Base-by-base conservation (phyloP, 2,797 vertebrate species). In the Poliocrania exsul region DNA sequence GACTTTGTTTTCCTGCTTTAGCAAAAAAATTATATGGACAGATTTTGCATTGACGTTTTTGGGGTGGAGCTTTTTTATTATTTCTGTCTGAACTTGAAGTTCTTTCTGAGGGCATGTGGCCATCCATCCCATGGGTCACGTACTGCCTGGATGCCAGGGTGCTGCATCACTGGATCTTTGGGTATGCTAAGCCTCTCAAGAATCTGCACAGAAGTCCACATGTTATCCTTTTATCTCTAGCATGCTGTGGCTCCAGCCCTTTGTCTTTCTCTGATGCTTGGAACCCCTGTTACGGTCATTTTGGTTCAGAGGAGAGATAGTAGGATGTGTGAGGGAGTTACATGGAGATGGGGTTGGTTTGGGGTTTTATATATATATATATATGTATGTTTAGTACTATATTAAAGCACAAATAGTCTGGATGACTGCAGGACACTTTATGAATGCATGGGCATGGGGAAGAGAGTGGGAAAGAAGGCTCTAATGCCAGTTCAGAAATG, bases 71-170 rank as follows among this genome's bases (percentile, higher is more conserved):
- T 50, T 61, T 40, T 65, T 66, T 46, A 18, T 57, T 42, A 9
- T 15, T 65, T 2, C 16, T 79, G 16, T 42, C n/a, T 56, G 57
- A 83, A 64, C 65, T 75, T 33, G 5, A 58, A 86, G 74, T 37
- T 88, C n/a, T 62, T 57, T 5, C 7, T 70, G 42, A 69, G 33
- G 16, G 6, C 1, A 3, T 0, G 3, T 37, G 46, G 33, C 40
- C 5, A 2, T 26, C 46, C 16, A 3, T 24, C 42, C 58, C 19
- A 15, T 57, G 0, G 0, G 53, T 61, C 61, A 54, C 5, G 0
- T 65, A 50, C 61, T 0, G 7, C 84, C 37, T 53, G 53, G 50
- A 58, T 93, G 61, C 74, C 38, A 46, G 65, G 28, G 47, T 0
- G 0, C 62, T 79, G 88, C 44, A 40, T 70, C 16, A 19, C 40